A percentile compares a stretch with the other conserved stretches of the same genome.
These are phyloP conservation scores for Serinus canaria DNA, from an alignment of 2,113 vertebrate genomes.

Conservation along the genomic window DNA sequence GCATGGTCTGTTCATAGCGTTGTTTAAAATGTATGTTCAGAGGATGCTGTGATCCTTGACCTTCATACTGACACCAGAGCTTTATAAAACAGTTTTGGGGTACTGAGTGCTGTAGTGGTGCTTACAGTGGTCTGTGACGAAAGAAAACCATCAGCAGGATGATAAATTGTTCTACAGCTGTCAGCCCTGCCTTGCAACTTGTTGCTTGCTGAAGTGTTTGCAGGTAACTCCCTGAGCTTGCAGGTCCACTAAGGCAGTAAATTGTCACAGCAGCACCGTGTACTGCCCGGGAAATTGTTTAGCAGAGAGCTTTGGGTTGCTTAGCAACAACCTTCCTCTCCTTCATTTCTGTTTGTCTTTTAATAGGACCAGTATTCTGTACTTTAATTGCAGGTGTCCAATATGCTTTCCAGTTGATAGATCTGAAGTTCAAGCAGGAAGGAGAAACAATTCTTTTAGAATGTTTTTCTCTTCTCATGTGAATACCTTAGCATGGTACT, in stretches of 20 bases:
- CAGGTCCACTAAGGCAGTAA: rapidly evolving
- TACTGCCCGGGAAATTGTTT: neutral
- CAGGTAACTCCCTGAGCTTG: neutral
- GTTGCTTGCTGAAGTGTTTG: neutral
- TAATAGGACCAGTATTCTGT: neutral
- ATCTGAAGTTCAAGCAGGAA: neutral
- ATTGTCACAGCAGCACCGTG: neutral
- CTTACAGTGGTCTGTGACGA: neutral
- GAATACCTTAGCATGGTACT: rapidly evolving
- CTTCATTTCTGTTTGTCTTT: neutral
- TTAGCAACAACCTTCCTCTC: neutral
- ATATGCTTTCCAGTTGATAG: neutral
- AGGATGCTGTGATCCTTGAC: neutral
- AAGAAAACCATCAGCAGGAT: neutral
- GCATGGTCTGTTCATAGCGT: neutral
- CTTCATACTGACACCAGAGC: neutral
- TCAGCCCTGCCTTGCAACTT: neutral
- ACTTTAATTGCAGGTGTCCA: neutral
- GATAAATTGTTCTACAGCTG: neutral
- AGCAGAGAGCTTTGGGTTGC: neutral
- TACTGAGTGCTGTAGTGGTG: neutral
- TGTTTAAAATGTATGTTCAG: neutral
- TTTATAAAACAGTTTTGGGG: neutral
- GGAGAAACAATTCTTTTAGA: neutral
- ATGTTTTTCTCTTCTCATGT: neutral